Evolutionary conservation across 2,888 invertebrate genomes (phyloP), one percentile per base, ranked within the genome.

Genomic region (Gortyna flavago): DNA sequence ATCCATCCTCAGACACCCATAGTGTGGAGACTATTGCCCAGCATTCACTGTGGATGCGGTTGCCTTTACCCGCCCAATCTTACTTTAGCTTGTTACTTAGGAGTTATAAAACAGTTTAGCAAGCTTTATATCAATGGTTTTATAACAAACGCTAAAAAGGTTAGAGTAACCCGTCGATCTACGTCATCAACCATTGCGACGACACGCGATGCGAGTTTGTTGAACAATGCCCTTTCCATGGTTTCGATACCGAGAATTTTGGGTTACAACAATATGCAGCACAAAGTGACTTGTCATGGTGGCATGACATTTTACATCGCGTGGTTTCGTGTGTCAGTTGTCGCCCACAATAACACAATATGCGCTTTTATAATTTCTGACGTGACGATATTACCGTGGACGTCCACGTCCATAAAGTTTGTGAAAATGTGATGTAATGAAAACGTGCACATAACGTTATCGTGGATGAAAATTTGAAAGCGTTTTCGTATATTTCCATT

Each of bases 51-150:
- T 18, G 51, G 21, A 21, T 21, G 51, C 18, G 6, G 51, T 1
- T 21, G 6, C 6, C 51, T 0, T 21, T 51, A 21, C 8, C 3
- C 51, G 8, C 21, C 8, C 8, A 51, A 51, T 25, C 21, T 2
- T 51, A 51, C 7, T 21, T 51, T 51, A 51, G 21, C 29, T 32
- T 16, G 21, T n/a, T n/a, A n/a, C n/a, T n/a, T n/a, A n/a, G n/a
- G n/a, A 32, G 48, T 41, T 70, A 61, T 72, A 80, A 71, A 80
- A 35, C 21, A 51, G 77, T 77, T 38, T 29, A 62, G 41, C 11
- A 77, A 41, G 11, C 11, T 61, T 74, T 59, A 25, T 48, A 51
- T 59, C 48, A 65, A 81, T 65, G 65, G 29, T 41, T 82, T 79
- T 41, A 75, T 65, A 65, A 64, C 35, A 66, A 76, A 54, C n/a